Conservation (phyloP, 2,113 vertebrate species). For the Capricornis sumatraensis region DNA sequence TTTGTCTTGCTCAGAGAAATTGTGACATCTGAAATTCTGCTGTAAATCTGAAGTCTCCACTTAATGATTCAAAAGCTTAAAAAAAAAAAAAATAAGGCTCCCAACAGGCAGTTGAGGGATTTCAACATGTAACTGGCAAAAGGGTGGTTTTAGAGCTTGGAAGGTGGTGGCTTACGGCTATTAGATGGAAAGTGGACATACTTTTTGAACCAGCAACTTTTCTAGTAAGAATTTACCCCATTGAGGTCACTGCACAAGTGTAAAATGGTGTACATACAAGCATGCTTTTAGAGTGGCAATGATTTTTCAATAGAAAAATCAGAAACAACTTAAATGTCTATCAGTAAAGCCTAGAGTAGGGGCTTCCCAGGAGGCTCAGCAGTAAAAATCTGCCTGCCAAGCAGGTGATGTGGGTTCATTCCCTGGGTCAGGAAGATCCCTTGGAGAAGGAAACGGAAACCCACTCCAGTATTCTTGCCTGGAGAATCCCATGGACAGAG, state of each 20-base stretch:
- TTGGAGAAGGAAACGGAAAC: not conserved
- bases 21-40: not conserved
- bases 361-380: not conserved
- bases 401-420: not conserved
- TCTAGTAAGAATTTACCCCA: slow-evolving; percentile 18
- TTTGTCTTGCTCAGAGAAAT: not conserved
- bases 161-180: not conserved
- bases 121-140: not conserved
- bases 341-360: not conserved
- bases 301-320: not conserved
- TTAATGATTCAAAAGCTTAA: not conserved
- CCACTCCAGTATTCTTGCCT: not conserved
- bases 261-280: not conserved
- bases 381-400: not conserved
- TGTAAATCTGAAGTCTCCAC: not conserved
- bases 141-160: not conserved
- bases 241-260: not conserved
- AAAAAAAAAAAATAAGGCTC: not conserved
- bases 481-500: not conserved
- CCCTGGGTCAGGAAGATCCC: not conserved
- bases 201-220: not conserved
- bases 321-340: not conserved
- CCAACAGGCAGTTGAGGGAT: not conserved
- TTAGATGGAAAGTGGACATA: not conserved
- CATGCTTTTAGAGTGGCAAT: not conserved